Conservation (phyloP, 2,797 vertebrate species). For the Etheostoma perlongum region DNA sequence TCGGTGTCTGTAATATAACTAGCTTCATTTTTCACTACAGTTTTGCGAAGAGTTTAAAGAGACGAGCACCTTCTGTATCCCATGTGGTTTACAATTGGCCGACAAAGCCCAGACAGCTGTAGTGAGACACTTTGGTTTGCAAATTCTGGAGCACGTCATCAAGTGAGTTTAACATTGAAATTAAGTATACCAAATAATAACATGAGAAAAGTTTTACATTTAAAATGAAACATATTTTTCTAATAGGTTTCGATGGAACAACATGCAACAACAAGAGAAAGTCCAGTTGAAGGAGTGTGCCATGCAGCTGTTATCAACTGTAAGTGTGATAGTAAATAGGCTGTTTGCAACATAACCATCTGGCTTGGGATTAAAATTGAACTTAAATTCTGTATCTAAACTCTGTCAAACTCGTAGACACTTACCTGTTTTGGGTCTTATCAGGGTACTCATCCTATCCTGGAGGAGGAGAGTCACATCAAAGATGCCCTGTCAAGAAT, state of each 20-base stretch:
- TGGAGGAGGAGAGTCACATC: slow-evolving; percentile 96
- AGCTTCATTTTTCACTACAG: slow-evolving; percentile 71
- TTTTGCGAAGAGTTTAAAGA: slow-evolving; percentile 99
- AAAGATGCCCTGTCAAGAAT: slow-evolving; percentile 97
- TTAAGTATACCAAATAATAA: neutral
- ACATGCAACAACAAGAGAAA: slow-evolving; percentile 93
- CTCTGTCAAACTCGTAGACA: neutral
- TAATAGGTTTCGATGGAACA: slow-evolving; percentile 94
- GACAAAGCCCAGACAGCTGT: slow-evolving; percentile 92
- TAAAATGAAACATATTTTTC: neutral
- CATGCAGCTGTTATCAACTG: slow-evolving; percentile 92
- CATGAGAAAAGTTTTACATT: neutral
- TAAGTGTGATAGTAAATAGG: slow-evolving; percentile 75
- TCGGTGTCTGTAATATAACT: neutral
- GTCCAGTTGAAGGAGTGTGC: slow-evolving; percentile 94
- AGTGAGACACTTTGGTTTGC: slow-evolving; percentile 96
- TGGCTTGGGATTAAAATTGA: neutral
- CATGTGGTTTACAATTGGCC: slow-evolving; percentile 93
- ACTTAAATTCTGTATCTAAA: neutral
- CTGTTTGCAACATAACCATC: neutral
- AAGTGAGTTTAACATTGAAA: slow-evolving; percentile 87
- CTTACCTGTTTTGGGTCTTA: slow-evolving; percentile 1
- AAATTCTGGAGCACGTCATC: slow-evolving; percentile 97
- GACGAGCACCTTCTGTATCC: slow-evolving; percentile 92
- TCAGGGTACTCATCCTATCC: slow-evolving; percentile 92